Percentiles rank a stretch among this genome's conserved stretches.
Evolutionary conservation across 2,797 vertebrate species (phyloP).

Genomic region (Sebastes taczanowskii): DNA sequence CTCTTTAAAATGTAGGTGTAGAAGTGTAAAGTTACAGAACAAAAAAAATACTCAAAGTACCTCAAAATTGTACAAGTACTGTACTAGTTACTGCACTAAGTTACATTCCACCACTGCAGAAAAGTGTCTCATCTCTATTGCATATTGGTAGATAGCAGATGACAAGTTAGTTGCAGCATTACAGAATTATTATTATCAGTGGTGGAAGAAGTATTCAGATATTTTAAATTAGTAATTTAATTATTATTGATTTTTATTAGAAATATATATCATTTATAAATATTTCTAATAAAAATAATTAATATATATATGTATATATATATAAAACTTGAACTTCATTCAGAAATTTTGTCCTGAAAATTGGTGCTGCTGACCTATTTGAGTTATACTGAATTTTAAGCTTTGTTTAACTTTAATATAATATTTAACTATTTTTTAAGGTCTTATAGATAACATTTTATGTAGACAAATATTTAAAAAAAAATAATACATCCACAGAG

Average conservation of each 20-base stretch:
- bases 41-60: background rate
- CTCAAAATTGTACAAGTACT: too few species aligned
- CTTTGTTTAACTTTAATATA: background rate
- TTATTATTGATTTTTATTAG: too few species aligned
- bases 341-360: background rate
- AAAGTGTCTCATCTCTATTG: background rate
- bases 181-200: background rate
- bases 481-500: too few species aligned
- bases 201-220: background rate
- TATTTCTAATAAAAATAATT: background rate
- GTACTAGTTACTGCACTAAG: background rate
- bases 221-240: background rate
- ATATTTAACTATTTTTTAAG: too few species aligned
- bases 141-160: background rate
- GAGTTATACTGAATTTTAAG: background rate
- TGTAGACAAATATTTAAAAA: too few species aligned
- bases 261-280: too few species aligned
- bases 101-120: background rate
- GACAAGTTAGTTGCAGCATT: background rate
- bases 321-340: background rate
- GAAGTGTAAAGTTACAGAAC: background rate
- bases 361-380: background rate
- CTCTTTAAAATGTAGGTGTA: background rate
- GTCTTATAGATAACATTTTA: too few species aligned
- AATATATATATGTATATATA: too few species aligned